A percentile compares a stretch with the other conserved stretches of the same genome.
These are phyloP conservation scores for Phoebastria nigripes DNA, from an alignment of 2,797 vertebrate genomes.

Conservation along the genomic window DNA sequence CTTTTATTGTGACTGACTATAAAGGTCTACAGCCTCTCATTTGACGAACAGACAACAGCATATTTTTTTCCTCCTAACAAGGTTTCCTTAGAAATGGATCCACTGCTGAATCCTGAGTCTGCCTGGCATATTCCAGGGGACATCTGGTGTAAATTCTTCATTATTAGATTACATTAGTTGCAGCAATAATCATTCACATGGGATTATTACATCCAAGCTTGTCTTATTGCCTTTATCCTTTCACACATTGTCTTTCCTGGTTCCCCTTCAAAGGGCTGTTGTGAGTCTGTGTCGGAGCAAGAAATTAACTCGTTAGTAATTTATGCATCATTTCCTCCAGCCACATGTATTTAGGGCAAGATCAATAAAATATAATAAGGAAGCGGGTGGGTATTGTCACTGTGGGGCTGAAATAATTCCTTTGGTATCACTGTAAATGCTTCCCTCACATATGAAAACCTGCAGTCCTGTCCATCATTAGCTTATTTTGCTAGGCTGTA, in stretches of 20 bases:
- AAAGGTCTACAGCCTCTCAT: not conserved
- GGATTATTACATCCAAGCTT: conserved; percentile 41
- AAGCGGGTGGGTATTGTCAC: conserved; percentile 3
- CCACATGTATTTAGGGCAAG: conserved; percentile 51
- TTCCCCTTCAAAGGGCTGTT: conserved; percentile 35
- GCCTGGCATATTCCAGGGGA: conserved; percentile 31
- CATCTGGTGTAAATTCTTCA: conserved; percentile 53
- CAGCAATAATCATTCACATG: conserved; percentile 49
- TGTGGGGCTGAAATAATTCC: conserved; percentile 21
- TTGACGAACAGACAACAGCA: not conserved
- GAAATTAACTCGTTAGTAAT: conserved; percentile 48
- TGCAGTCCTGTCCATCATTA: not conserved
- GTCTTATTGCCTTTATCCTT: conserved; percentile 53
- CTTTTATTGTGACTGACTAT: not conserved
- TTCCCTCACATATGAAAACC: not conserved
- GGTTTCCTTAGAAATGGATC: conserved; percentile 52
- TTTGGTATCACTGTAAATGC: conserved; percentile 20
- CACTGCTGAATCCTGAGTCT: not conserved
- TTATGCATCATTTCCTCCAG: conserved; percentile 63
- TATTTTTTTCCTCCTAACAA: not conserved
- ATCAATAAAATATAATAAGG: conserved; percentile 60
- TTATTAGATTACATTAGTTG: conserved; percentile 63
- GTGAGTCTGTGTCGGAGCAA: not conserved
- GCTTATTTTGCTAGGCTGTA: not conserved
- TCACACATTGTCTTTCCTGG: conserved; percentile 52